Conservation (phyloP, 2,113 vertebrate genomes). For the Alouatta palliata region DNA sequence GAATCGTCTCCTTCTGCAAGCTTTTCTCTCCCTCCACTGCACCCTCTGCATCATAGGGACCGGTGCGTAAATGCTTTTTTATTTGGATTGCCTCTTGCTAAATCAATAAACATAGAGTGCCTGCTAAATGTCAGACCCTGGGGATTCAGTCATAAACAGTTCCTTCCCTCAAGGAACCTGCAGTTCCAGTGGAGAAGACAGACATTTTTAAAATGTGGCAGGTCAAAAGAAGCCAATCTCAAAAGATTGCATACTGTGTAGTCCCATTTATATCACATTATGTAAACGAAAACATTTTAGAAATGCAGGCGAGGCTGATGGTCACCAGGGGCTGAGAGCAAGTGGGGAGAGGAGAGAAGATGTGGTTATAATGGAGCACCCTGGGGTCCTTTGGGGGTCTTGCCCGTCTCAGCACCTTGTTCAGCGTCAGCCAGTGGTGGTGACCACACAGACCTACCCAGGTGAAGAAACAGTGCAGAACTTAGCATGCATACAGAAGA, state of each 20-base stretch:
- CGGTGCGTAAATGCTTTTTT: background rate
- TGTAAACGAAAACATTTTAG: background rate
- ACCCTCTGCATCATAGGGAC: background rate
- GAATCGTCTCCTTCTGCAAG: background rate
- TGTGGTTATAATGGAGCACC: fast-evolving
- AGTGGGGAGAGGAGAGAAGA: fast-evolving
- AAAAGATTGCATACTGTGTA: background rate
- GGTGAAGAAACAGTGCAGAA: background rate
- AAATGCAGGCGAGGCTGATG: background rate
- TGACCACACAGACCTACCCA: background rate
- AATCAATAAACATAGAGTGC: background rate
- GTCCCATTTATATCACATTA: background rate
- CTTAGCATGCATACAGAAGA: fast-evolving
- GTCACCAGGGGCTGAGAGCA: too few species aligned
- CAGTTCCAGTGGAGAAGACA: background rate
- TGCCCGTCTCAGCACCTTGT: too few species aligned
- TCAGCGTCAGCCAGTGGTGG: background rate
- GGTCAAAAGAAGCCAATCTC: background rate
- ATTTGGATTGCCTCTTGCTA: background rate
- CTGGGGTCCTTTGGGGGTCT: too few species aligned
- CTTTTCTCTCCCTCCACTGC: too few species aligned
- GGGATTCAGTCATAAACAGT: background rate
- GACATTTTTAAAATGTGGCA: background rate
- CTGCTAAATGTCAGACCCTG: too few species aligned
- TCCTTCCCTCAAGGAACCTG: background rate